Conservation (phyloP, 2,888 invertebrate species). For the Sycophila texana region DNA sequence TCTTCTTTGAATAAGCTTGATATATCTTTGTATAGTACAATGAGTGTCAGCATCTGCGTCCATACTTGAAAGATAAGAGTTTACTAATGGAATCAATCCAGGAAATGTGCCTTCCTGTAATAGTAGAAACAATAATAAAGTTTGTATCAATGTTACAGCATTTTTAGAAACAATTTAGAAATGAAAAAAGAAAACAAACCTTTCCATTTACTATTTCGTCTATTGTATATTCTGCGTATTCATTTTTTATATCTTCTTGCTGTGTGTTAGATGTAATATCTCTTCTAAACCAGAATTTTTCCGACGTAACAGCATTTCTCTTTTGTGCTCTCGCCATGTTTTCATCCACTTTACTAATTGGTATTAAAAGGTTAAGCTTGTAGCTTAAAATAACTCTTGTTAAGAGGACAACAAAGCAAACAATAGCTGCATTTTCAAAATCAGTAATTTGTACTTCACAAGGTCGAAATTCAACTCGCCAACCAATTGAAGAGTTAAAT, state of each 20-base stretch:
- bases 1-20: constrained; percentile 91
- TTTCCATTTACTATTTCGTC: constrained; percentile 98
- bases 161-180: background rate
- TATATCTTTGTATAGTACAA: constrained; percentile 97
- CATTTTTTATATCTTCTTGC: constrained; percentile 76
- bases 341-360: constrained; percentile 98
- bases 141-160: background rate
- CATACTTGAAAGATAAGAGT: constrained; percentile 94
- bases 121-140: constrained; percentile 2
- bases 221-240: constrained; percentile 89
- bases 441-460: constrained; percentile 99
- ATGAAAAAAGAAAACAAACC: constrained; percentile 59
- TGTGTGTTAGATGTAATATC: constrained; percentile 81
- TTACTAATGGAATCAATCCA: constrained; percentile 94
- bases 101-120: constrained; percentile 90
- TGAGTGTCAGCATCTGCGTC: constrained; percentile 99
- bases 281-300: constrained; percentile 95
- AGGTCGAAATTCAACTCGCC: constrained; percentile 99
- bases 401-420: constrained; percentile 97
- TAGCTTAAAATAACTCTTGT: constrained; percentile 98
- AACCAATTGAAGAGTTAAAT: constrained; percentile 96
- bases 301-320: constrained; percentile 87
- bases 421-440: constrained; percentile 99
- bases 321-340: constrained; percentile 98
- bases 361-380: constrained; percentile 96